Evolutionary conservation across 2,888 invertebrate genomes (phyloP).

Genomic region (Melinaea marsaeus): DNA sequence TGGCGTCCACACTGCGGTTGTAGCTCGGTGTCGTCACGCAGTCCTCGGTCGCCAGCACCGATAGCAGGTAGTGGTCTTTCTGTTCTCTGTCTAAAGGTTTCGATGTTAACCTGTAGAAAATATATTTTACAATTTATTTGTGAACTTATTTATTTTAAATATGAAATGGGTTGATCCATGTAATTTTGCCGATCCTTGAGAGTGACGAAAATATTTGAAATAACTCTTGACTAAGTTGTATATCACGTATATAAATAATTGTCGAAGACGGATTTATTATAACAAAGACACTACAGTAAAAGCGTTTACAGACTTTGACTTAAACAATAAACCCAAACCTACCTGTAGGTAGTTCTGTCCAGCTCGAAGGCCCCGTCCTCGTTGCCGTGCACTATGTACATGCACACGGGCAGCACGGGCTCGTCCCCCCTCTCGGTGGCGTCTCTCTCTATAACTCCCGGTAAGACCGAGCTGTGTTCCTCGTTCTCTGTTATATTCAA

Average conservation of each 20-base stretch:
- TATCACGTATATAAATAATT: too few species aligned
- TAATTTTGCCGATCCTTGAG: too few species aligned
- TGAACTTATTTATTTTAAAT: background rate
- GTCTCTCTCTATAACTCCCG: slow-evolving; percentile 90
- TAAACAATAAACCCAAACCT: slow-evolving; percentile 27
- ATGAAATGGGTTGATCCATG: too few species aligned
- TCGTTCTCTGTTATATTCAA: slow-evolving; percentile 85
- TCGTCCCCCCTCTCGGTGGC: slow-evolving; percentile 90
- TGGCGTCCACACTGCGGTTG: slow-evolving; percentile 79
- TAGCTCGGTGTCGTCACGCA: slow-evolving; percentile 81
- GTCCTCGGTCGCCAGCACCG: slow-evolving; percentile 90
- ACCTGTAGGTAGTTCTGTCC: slow-evolving; percentile 86
- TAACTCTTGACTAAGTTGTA: too few species aligned
- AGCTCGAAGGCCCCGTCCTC: slow-evolving; percentile 83
- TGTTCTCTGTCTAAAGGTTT: slow-evolving; percentile 87
- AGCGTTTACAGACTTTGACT: too few species aligned
- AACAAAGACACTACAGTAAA: too few species aligned
- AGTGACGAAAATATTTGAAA: too few species aligned
- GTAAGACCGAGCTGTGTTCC: slow-evolving; percentile 82
- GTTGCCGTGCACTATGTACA: slow-evolving; percentile 93
- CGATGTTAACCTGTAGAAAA: slow-evolving; percentile 48
- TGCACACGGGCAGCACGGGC: slow-evolving; percentile 91
- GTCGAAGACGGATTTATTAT: too few species aligned
- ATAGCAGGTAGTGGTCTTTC: slow-evolving; percentile 81
- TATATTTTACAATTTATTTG: background rate